Evolutionary conservation across 2,113 vertebrate species (phyloP), one percentile per base, ranked within the genome.

Genomic region (Ia io): DNA sequence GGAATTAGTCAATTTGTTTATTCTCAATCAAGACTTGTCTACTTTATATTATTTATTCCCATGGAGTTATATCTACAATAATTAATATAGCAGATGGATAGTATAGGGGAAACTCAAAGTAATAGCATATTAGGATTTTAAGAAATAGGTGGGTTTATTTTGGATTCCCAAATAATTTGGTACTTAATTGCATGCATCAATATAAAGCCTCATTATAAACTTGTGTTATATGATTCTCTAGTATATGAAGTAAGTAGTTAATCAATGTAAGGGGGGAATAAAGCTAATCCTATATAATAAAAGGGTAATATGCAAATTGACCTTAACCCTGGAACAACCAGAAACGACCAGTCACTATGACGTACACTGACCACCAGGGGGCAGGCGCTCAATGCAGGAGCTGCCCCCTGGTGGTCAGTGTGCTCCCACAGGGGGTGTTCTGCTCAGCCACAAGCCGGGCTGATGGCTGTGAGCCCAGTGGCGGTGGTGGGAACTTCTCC

Each of bases 81-180:
- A 89, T 92, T 90, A 96, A 90, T 76, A 23, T 80, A 90, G 44
- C 25, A 96, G 56, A 84, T 92, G n/a, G 32, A 25, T 92, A 90
- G 87, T 88, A 92, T 44, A 88, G 32, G 63, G 37, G 35, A 95
- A 95, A 82, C 6, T 86, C 44, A 82, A 1, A 56, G 23, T n/a
- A 71, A 6, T 82, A 59, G 22, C 22, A 44, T 47, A 93, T 71
- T 91, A 51, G 40, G 11, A 93, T 92, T 95, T 90, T 77, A 96
- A 85, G 35, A 22, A 91, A 91, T 91, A 84, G 63, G 18, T 51
- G 10, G 37, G 20, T 79, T 22, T 89, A 40, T 88, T 94, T 90
- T 88, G 22, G n/a, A 84, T 84, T 13, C 9, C 37, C 14, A 65
- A 32, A 73, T 14, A 88, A 89, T 85, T 85, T 85, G 40, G 63